Evolutionary conservation across 2,113 vertebrate species (phyloP), one percentile per base, ranked within the genome.

Genomic region (Drymodes brunneopygia): DNA sequence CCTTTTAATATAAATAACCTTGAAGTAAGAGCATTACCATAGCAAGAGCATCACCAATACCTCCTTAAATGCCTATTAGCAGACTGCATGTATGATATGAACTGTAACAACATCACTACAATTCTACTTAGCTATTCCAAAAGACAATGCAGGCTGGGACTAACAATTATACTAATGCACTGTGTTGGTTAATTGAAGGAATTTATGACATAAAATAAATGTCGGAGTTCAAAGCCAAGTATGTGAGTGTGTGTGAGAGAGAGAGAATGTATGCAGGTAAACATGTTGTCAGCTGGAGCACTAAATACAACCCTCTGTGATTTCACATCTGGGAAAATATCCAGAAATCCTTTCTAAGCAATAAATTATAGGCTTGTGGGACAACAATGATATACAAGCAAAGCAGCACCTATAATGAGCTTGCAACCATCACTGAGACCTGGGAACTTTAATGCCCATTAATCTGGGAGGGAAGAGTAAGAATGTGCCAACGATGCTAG

Each of bases 321-420:
- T 91, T 95, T 95, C 85, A 91, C 70, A 84, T 67, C 93, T 90
- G 86, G 94, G 86, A 94, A 95, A 93, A 90, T 64, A 95, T 90
- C 95, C 94, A 93, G 77, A 96, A 97, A 88, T 86, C 72, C 82
- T 94, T 86, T 93, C 80, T 93, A 93, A 94, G 80, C 65, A 88
- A 91, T 95, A 91, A 86, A 81, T 92, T 81, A 90, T 14, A 88
- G 57, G 80, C 42, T 72, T 94, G 60, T 84, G 53, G 47, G 50
- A 86, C 79, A 95, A 72, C 45, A 87, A 57, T 88, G 77, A 93
- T 82, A 80, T 24, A 92, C 45, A 92, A 82, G 65, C 47, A 90
- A 90, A 84, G 86, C 61, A 94, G 82, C 71, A 91, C 88, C 79
- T 87, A 36, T 91, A 95, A 91, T 79, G 79, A 93, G 69, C 61